These are phyloP conservation scores for Hippoglossus stenolepis DNA, from an alignment of 2,113 vertebrate genomes.

Conservation along the genomic window DNA sequence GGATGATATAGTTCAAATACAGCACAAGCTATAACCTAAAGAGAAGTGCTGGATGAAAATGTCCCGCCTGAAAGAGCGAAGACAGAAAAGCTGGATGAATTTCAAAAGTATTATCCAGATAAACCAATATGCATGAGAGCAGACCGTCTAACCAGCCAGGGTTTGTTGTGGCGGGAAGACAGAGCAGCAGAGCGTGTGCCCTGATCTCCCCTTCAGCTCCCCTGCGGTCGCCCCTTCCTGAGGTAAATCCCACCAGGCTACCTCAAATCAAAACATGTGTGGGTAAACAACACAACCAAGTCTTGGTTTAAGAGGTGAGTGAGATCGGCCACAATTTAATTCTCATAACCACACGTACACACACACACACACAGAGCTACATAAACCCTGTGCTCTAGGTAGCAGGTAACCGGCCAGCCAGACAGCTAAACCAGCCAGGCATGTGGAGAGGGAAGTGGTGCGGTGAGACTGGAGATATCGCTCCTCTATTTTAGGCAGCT, in stretches of 20 bases:
- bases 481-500: slow-evolving; percentile 77
- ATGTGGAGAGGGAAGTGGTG: slow-evolving; percentile 73
- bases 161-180: slow-evolving; percentile 32
- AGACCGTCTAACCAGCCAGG: slow-evolving; percentile 31
- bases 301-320: slow-evolving; percentile 39
- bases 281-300: slow-evolving; percentile 52
- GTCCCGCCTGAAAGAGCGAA: neutral
- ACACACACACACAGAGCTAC: slow-evolving; percentile 20
- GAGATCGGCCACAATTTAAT: slow-evolving; percentile 38
- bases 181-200: slow-evolving; percentile 25
- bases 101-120: slow-evolving; percentile 10
- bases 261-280: slow-evolving; percentile 58
- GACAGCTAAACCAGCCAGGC: slow-evolving; percentile 71
- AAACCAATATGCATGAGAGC: slow-evolving; percentile 9
- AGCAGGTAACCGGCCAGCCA: slow-evolving; percentile 67
- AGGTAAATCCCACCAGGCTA: slow-evolving; percentile 44
- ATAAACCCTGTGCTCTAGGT: slow-evolving; percentile 56
- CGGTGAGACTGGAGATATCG: slow-evolving; percentile 71
- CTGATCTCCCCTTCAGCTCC: slow-evolving; percentile 48
- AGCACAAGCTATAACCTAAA: neutral
- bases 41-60: slow-evolving; percentile 6
- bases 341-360: slow-evolving; percentile 29
- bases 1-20: neutral
- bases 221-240: slow-evolving; percentile 26
- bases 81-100: neutral